phyloP scores from a whole-genome alignment of 2,113 vertebrate genomes.

The Oenanthe oenanthe region DNA sequence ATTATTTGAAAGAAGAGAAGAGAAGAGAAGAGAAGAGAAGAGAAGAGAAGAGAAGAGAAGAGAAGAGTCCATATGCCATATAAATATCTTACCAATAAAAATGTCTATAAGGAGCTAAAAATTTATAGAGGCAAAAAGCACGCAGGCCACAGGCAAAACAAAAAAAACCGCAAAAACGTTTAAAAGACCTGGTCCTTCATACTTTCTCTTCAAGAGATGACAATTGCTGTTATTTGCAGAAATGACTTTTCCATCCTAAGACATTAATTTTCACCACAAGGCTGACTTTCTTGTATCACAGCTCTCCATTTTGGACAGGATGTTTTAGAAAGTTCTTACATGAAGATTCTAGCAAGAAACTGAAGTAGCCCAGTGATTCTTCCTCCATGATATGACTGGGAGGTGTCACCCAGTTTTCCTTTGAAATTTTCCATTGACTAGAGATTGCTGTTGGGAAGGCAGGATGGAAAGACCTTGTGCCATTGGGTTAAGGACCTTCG shows the following conservation, averaged over 20 bases:
- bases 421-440: background rate
- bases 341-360: background rate
- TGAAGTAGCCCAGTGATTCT: background rate
- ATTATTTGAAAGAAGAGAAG: background rate
- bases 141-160: background rate
- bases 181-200: background rate
- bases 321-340: background rate
- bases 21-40: no score
- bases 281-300: background rate
- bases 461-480: background rate
- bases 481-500: background rate
- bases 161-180: rapidly evolving
- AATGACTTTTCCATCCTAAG: background rate
- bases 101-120: background rate
- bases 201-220: background rate
- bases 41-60: no score
- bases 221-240: background rate
- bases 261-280: rapidly evolving
- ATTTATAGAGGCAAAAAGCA: background rate
- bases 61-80: background rate
- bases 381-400: background rate
- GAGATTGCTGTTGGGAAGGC: background rate
- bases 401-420: background rate
- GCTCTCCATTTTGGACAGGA: background rate
- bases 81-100: background rate